Percentiles rank a stretch among this genome's conserved stretches.
phyloP scores from a whole-genome alignment of 2,888 invertebrate species.

The Parnassius orleans region DNA sequence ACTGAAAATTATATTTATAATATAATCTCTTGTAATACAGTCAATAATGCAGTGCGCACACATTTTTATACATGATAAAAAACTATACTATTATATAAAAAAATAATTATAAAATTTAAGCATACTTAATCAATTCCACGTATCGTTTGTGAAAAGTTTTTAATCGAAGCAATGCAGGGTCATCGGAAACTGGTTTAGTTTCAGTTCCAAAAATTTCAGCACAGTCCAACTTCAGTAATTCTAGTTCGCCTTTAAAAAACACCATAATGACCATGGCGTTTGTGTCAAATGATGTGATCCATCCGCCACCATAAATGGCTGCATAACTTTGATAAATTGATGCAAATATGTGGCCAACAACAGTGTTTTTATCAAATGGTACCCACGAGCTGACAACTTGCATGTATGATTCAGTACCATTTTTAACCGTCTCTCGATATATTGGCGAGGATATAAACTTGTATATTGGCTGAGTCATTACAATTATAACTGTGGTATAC shows the following conservation, averaged over 20 bases:
- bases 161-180: constrained; percentile 40
- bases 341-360: constrained; percentile 51
- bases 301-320: constrained; percentile 63
- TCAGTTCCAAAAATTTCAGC: constrained; percentile 50
- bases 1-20: no score
- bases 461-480: constrained; percentile 55
- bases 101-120: no score
- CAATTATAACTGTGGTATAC: constrained; percentile 59
- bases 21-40: no score
- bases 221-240: constrained; percentile 55
- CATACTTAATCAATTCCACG: constrained; percentile 60
- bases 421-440: constrained; percentile 52
- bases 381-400: constrained; percentile 71
- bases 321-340: constrained; percentile 59
- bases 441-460: constrained; percentile 45
- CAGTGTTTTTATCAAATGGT: constrained; percentile 59
- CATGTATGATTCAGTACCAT: constrained; percentile 53
- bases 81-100: no score
- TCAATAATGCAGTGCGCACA: no score
- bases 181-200: constrained; percentile 30
- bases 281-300: constrained; percentile 69
- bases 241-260: constrained; percentile 62
- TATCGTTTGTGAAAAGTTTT: constrained; percentile 59
- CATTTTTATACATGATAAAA: no score
- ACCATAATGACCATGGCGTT: constrained; percentile 70